A percentile compares a stretch with the other conserved stretches of the same genome.
phyloP scores from a whole-genome alignment of 2,113 vertebrate species.

The Natator depressus region DNA sequence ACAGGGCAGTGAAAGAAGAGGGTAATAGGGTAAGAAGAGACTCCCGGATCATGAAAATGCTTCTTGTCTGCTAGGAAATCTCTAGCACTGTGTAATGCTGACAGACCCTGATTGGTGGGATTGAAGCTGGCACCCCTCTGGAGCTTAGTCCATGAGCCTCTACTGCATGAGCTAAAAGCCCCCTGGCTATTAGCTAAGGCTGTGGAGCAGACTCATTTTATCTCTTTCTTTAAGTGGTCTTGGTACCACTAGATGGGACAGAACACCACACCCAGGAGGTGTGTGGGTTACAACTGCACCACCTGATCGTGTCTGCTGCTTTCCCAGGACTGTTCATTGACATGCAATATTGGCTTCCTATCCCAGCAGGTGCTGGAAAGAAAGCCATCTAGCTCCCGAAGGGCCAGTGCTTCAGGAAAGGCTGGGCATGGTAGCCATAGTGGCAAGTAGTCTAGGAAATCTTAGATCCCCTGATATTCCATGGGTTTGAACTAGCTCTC shows the following conservation, averaged over 20 bases:
- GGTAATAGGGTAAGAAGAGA: background rate
- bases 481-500: background rate
- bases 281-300: background rate
- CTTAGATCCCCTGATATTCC: background rate
- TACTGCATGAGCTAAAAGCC: no score
- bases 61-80: background rate
- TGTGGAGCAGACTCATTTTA: no score
- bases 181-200: no score
- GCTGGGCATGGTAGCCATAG: background rate
- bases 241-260: no score
- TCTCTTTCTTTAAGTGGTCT: no score
- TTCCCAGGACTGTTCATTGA: background rate
- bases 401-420: background rate
- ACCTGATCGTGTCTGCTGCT: background rate
- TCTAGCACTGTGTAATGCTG: no score
- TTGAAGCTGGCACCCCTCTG: no score
- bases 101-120: no score
- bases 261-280: no score
- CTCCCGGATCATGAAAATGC: background rate
- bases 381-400: background rate
- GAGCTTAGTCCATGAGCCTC: no score
- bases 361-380: rapidly evolving
- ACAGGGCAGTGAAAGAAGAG: background rate
- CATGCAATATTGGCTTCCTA: rapidly evolving
- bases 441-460: background rate